These are phyloP conservation scores for Bombus impatiens DNA, from an alignment of 1,140 invertebrate genomes.

Conservation along the genomic window DNA sequence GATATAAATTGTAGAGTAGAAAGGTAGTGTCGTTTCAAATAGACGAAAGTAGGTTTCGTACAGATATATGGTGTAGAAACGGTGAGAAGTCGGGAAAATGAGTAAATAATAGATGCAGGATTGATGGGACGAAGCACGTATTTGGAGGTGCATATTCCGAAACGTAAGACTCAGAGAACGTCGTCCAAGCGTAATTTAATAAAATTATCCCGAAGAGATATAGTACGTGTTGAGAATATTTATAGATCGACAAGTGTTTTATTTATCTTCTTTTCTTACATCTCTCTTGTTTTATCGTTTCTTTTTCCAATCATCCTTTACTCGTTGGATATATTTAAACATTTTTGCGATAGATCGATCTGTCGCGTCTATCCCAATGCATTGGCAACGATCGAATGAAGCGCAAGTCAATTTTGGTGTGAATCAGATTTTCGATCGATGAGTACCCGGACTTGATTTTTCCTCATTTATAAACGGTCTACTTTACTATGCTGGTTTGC, in stretches of 20 bases:
- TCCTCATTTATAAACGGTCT: background rate
- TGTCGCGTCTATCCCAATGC: background rate
- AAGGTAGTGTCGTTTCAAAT: no score
- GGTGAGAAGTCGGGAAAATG: background rate
- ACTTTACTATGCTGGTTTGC: background rate
- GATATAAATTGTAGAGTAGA: background rate
- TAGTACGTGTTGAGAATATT: background rate
- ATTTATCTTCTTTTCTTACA: background rate
- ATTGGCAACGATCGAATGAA: background rate
- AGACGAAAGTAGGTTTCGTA: background rate
- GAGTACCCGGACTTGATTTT: background rate
- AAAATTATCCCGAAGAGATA: background rate
- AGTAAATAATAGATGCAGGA: background rate
- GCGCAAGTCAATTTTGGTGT: background rate
- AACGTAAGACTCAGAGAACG: background rate
- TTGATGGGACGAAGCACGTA: background rate
- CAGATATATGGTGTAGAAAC: background rate
- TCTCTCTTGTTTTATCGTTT: background rate
- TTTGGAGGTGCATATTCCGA: background rate
- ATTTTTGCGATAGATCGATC: constrained; percentile 28
- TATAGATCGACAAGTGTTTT: background rate
- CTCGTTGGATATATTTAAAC: background rate
- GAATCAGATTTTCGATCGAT: constrained; percentile 17
- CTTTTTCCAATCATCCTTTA: background rate
- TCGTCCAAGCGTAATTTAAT: background rate